Evolutionary conservation across 2,888 invertebrate genomes (phyloP), one percentile per base, ranked within the genome.

Genomic region (Mesochorus sp.): DNA sequence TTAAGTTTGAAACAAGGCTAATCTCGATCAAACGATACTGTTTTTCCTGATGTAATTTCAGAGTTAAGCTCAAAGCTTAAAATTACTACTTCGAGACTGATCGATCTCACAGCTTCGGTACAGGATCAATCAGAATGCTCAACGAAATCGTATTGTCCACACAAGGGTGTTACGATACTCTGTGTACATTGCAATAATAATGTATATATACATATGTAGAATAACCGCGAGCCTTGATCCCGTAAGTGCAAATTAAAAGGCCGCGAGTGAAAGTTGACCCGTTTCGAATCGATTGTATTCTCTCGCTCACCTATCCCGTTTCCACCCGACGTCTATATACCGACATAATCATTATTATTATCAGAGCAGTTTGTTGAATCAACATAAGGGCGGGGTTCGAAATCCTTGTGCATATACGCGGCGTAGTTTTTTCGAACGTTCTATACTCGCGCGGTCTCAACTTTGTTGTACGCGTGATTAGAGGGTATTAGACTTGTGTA

Each of bases 261-360:
- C 66, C 78, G n/a, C n/a, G 62, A 78, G 78, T 78, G 78, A 78
- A 78, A 78, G 78, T 74, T 71, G 74, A 74, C 78, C 78, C 70
- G 74, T 47, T 78, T 78, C 37, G 28, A 61, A 74, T 61, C 78
- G 70, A 74, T 74, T 78, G 74, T 78, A 61, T 39, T 70, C 62
- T 61, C 42, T 28, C 37, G 44, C 37, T 78, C 26, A 66, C 37
- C 37, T 19, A 51, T 55, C 31, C 42, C 42, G 1, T 21, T 49
- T 26, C 39, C 53, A 37, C 49, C 26, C 31, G 10, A 34, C 42
- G 19, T n/a, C 17, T 21, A 39, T 51, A 37, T 31, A 49, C 42
- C 21, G n/a, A 24, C 10, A 0, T n/a, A 17, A 24, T 47, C 49
- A 34, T 39, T 28, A 71, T 28, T 34, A 59, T 59, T 51, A 12